Percentiles rank a stretch among this genome's conserved stretches.
These are phyloP conservation scores for Oscheius onirici DNA, from an alignment of 2,888 invertebrate genomes.

Conservation along the genomic window DNA sequence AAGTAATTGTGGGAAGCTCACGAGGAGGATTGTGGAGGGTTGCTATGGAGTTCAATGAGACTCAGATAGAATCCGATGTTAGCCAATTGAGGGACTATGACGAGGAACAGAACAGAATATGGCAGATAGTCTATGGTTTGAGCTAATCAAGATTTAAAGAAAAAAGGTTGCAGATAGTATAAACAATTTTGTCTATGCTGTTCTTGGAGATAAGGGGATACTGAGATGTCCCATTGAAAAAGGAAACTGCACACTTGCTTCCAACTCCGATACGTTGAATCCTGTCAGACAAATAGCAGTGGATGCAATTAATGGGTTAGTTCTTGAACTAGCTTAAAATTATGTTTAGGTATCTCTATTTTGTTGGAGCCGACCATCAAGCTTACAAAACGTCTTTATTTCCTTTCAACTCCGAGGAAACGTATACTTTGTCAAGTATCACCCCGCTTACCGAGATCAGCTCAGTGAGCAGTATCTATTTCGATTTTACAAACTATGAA, in stretches of 20 bases:
- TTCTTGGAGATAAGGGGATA: slow-evolving; percentile 51
- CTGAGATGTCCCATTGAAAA: slow-evolving; percentile 30
- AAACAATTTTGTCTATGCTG: slow-evolving; percentile 46
- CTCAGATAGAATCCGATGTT: slow-evolving; percentile 15
- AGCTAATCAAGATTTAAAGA: background rate
- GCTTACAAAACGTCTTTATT: slow-evolving; percentile 40
- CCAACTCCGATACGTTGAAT: slow-evolving; percentile 43
- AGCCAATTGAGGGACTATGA: background rate
- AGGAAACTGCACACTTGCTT: slow-evolving; percentile 43
- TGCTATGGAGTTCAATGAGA: slow-evolving; percentile 24
- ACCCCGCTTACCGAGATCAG: slow-evolving; percentile 43
- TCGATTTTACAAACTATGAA: slow-evolving; percentile 50
- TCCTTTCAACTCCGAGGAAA: slow-evolving; percentile 6
- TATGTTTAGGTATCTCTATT: slow-evolving; percentile 58
- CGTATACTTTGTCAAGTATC: background rate
- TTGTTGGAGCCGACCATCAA: slow-evolving; percentile 57
- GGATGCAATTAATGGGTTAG: slow-evolving; percentile 63
- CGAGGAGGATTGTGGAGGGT: slow-evolving; percentile 44
- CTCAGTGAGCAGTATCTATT: slow-evolving; percentile 53
- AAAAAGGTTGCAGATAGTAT: slow-evolving; percentile 36
- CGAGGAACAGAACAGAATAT: slow-evolving; percentile 24
- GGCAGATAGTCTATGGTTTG: slow-evolving; percentile 26
- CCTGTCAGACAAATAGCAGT: slow-evolving; percentile 59
- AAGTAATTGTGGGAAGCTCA: slow-evolving; percentile 45
- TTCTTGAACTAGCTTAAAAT: background rate